Percentiles rank a stretch among this genome's conserved stretches.
phyloP scores from a whole-genome alignment of 2,888 invertebrate genomes.

The Tachina grossa region DNA sequence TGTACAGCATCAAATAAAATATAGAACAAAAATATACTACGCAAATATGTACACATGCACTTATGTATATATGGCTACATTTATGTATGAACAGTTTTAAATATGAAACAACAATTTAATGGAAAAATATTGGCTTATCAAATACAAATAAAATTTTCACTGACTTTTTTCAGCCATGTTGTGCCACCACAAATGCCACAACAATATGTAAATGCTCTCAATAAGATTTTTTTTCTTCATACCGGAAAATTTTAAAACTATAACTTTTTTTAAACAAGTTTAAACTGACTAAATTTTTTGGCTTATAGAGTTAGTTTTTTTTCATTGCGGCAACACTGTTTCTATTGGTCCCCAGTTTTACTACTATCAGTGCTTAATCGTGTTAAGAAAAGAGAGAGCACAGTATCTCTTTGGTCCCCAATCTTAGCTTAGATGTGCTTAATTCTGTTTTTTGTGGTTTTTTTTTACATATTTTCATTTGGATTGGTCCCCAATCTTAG shows the following conservation, averaged over 20 bases:
- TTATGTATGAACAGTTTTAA: background rate
- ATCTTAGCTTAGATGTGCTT: too few species aligned
- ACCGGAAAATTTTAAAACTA: background rate
- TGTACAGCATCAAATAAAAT: slow-evolving; percentile 17
- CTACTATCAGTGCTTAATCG: too few species aligned
- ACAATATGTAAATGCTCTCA: slow-evolving; percentile 60
- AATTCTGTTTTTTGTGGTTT: too few species aligned
- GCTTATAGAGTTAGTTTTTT: background rate
- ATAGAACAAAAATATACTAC: background rate
- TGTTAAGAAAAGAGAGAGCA: too few species aligned
- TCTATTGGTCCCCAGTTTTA: too few species aligned
- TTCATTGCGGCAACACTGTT: background rate
- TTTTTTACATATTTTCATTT: too few species aligned
- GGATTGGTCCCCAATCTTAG: too few species aligned
- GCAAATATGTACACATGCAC: too few species aligned
- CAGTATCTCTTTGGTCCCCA: too few species aligned
- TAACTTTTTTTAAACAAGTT: background rate
- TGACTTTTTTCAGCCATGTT: slow-evolving; percentile 54
- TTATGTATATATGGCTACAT: too few species aligned
- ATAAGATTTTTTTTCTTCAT: slow-evolving; percentile 8
- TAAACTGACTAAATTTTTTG: background rate
- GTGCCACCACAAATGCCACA: slow-evolving; percentile 65
- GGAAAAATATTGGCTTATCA: slow-evolving; percentile 36
- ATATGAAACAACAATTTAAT: slow-evolving; percentile 15
- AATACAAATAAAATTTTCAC: slow-evolving; percentile 54